phyloP scores from a whole-genome alignment of 2,888 invertebrate species.

The Cybosia mesomella region DNA sequence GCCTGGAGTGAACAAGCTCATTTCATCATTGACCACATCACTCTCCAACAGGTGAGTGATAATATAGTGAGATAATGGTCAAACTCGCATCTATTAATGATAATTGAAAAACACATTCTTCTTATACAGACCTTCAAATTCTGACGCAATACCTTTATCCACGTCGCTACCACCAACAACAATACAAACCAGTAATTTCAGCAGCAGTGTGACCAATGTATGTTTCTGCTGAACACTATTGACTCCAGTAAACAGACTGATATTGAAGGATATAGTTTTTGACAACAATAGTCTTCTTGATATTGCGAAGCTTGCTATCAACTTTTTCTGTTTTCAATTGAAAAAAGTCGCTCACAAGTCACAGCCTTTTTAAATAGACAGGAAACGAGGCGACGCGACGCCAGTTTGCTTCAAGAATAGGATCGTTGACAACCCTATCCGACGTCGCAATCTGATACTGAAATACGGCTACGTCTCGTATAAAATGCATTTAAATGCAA shows the following conservation, averaged over 20 bases:
- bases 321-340: neutral
- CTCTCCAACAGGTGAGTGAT: neutral
- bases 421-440: conserved; percentile 34
- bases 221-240: too few relatives aligned
- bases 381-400: conserved; percentile 6
- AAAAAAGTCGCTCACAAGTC: neutral
- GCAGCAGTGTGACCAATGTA: too few relatives aligned
- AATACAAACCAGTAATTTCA: too few relatives aligned
- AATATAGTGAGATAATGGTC: neutral
- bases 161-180: too few relatives aligned
- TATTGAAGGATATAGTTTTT: neutral
- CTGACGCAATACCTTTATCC: too few relatives aligned
- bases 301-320: neutral
- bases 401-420: conserved; percentile 1
- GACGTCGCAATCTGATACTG: conserved; percentile 45
- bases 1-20: neutral
- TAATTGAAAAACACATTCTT: too few relatives aligned
- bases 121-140: too few relatives aligned
- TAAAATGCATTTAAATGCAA: conserved; percentile 49
- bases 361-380: conserved; percentile 3
- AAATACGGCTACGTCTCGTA: conserved; percentile 38
- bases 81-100: too few relatives aligned
- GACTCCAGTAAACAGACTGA: neutral
- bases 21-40: neutral
- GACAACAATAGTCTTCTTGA: neutral